Conservation (phyloP, 2,888 invertebrate species). For the Bugulina stolonifera region DNA sequence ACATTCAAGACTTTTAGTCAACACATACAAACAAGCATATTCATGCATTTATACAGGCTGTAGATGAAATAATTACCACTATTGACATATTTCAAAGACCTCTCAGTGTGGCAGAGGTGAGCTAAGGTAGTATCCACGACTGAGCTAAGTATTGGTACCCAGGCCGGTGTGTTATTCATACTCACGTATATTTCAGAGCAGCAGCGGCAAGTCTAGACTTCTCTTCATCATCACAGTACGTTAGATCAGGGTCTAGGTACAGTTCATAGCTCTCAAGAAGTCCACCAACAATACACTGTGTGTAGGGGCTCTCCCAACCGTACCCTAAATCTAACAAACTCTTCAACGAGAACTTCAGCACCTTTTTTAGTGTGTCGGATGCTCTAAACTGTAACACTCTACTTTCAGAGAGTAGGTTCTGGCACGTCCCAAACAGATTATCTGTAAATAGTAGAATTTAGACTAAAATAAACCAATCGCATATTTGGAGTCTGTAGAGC, state of each 20-base stretch:
- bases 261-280: not conserved
- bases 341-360: not conserved
- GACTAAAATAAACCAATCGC: no score
- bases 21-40: no score
- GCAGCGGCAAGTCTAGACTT: not conserved
- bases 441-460: not conserved
- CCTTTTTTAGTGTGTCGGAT: not conserved
- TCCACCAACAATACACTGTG: slow-evolving; percentile 23
- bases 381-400: not conserved
- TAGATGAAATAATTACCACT: no score
- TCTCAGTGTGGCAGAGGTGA: no score
- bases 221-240: not conserved
- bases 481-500: no score
- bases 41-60: no score
- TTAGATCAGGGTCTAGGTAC: not conserved
- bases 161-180: no score
- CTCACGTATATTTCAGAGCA: no score
- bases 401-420: not conserved
- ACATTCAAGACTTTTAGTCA: no score
- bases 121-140: no score
- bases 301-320: not conserved
- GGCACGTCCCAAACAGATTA: slow-evolving; percentile 19
- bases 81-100: no score
- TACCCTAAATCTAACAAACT: not conserved
- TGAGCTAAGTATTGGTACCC: no score